Evolutionary conservation across 1,140 invertebrate species (phyloP).

Genomic region (Drosophila pseudoobscura): DNA sequence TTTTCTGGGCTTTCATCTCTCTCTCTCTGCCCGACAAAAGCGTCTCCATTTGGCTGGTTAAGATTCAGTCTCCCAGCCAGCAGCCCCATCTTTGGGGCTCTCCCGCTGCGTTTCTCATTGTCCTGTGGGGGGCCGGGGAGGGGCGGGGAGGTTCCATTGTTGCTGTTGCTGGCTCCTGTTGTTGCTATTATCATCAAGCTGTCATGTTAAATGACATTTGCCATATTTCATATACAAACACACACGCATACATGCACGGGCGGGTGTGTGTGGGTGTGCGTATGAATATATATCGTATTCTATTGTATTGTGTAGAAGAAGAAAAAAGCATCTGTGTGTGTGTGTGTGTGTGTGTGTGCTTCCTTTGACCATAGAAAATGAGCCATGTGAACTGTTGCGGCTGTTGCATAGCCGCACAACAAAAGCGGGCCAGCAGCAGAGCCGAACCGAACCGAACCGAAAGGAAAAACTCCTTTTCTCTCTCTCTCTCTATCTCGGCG

Average conservation of each 20-base stretch:
- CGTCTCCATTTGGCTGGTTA: slow-evolving; percentile 38
- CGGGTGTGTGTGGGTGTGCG: slow-evolving; percentile 14
- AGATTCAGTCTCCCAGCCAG: slow-evolving; percentile 8
- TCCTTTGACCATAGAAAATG: slow-evolving; percentile 77
- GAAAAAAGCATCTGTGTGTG: slow-evolving; percentile 20
- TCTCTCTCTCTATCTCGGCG: slow-evolving; percentile 31
- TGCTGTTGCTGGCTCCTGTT: slow-evolving; percentile 42
- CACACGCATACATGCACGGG: slow-evolving; percentile 28
- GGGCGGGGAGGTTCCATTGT: slow-evolving; percentile 19
- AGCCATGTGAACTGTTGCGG: slow-evolving; percentile 78
- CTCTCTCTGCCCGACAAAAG: slow-evolving; percentile 12
- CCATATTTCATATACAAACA: slow-evolving; percentile 78
- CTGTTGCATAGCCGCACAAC: slow-evolving; percentile 41
- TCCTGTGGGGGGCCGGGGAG: slow-evolving; percentile 31
- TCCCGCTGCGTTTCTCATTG: slow-evolving; percentile 45
- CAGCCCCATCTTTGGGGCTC: slow-evolving; percentile 1
- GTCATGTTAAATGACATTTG: slow-evolving; percentile 83
- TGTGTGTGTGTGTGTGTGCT: slow-evolving; percentile 30
- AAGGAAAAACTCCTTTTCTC: slow-evolving; percentile 14
- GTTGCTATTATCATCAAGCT: slow-evolving; percentile 78
- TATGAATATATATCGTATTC: slow-evolving; percentile 33
- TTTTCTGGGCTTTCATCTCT: slow-evolving; percentile 11
- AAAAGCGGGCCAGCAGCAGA: slow-evolving; percentile 24
- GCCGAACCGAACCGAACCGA: no score
- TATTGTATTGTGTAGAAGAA: slow-evolving; percentile 37